A percentile compares a stretch with the other conserved stretches of the same genome.
phyloP scores from a whole-genome alignment of 2,113 vertebrate genomes.

The Tricholaema leucomelas region DNA sequence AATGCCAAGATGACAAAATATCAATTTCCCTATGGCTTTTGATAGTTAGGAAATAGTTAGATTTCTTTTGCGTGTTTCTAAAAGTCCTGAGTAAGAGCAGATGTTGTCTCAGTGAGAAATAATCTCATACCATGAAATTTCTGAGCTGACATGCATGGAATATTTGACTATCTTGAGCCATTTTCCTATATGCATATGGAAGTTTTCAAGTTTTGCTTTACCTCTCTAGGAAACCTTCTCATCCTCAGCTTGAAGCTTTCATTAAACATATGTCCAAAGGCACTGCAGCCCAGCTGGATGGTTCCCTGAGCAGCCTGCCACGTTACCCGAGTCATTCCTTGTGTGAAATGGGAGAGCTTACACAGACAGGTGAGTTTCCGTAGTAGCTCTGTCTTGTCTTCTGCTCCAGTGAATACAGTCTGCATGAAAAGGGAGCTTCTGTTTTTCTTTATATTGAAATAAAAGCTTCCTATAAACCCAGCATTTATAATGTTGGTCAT shows the following conservation, averaged over 20 bases:
- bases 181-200: background rate
- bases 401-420: background rate
- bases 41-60: background rate
- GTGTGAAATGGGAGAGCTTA: constrained; percentile 96
- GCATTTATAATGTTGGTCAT: background rate
- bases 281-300: constrained; percentile 84
- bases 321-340: constrained; percentile 88
- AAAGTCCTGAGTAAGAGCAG: background rate
- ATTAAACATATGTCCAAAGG: constrained; percentile 88
- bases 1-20: background rate
- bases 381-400: background rate
- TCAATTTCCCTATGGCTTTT: background rate
- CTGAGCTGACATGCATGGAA: constrained; percentile 5
- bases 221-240: constrained; percentile 85
- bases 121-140: background rate
- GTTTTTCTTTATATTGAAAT: background rate
- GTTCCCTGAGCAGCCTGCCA: constrained; percentile 83
- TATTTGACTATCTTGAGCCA: background rate
- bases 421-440: background rate
- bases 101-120: constrained; percentile 7
- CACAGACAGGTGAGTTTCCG: constrained; percentile 86
- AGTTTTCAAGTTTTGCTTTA: background rate
- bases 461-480: background rate
- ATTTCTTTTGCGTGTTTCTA: background rate
- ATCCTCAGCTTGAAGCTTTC: constrained; percentile 87